phyloP scores from a whole-genome alignment of 2,797 vertebrate genomes.

The Antrozous pallidus region DNA sequence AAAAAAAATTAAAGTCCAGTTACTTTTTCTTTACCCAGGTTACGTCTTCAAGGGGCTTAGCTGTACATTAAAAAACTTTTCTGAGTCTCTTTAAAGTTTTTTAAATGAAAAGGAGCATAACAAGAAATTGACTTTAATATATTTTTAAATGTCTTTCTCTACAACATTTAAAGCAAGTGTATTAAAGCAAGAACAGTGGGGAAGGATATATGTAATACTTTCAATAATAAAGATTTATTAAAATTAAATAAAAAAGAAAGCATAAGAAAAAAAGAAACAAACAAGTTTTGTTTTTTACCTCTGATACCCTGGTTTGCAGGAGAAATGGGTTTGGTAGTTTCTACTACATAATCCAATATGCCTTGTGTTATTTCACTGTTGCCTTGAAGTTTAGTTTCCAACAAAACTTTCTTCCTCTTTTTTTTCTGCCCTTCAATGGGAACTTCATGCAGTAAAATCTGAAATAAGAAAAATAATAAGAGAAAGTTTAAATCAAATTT shows the following conservation, averaged over 20 bases:
- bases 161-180: constrained; percentile 36
- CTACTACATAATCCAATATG: constrained; percentile 96
- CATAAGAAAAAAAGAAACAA: not conserved
- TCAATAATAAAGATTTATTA: no score
- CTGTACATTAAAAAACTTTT: not conserved
- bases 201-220: no score
- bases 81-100: constrained; percentile 8
- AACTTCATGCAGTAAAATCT: constrained; percentile 97
- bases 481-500: constrained; percentile 49
- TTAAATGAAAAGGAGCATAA: constrained; percentile 43
- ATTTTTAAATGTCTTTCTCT: not conserved
- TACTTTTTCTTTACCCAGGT: not conserved
- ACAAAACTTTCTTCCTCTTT: constrained; percentile 94
- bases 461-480: constrained; percentile 71
- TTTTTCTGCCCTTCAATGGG: constrained; percentile 98
- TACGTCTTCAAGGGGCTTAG: not conserved
- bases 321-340: constrained; percentile 93
- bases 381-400: constrained; percentile 91
- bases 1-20: not conserved
- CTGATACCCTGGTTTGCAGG: constrained; percentile 94
- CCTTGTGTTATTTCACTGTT: constrained; percentile 91
- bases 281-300: constrained; percentile 83
- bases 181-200: not conserved
- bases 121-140: constrained; percentile 13
- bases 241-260: no score